Evolutionary conservation across 2,888 invertebrate species (phyloP).

Genomic region (Drosophila cyrtoloma): DNA sequence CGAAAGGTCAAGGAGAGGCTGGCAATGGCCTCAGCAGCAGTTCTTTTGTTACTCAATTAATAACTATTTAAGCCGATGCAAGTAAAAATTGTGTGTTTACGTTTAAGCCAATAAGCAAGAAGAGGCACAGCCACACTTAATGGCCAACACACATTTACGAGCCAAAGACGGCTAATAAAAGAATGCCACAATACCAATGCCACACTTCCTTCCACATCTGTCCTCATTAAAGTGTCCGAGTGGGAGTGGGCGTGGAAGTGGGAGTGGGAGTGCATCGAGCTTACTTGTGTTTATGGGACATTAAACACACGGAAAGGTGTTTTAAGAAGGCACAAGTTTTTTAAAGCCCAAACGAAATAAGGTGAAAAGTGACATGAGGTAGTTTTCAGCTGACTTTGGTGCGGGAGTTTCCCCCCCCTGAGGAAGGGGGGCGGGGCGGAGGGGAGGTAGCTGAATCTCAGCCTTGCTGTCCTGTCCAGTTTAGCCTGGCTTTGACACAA

Average conservation of each 20-base stretch:
- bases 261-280: conserved; percentile 6
- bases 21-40: neutral
- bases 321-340: conserved; percentile 16
- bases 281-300: conserved; percentile 40
- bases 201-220: neutral
- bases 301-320: conserved; percentile 42
- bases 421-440: neutral
- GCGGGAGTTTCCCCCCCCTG: neutral
- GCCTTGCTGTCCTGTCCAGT: conserved; percentile 1
- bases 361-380: neutral
- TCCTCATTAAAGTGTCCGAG: neutral
- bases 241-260: neutral
- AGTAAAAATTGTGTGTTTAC: conserved; percentile 30
- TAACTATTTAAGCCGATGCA: conserved; percentile 32
- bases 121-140: conserved; percentile 10
- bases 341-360: conserved; percentile 38
- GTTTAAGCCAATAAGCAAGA: conserved; percentile 22
- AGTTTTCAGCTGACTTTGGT: neutral
- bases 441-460: neutral
- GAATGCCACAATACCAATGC: neutral
- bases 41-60: conserved; percentile 11
- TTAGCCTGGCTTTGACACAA: conserved; percentile 36
- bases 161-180: conserved; percentile 25
- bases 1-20: neutral
- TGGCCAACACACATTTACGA: conserved; percentile 30